These are phyloP conservation scores for Pheucticus melanocephalus DNA, from an alignment of 2,113 vertebrate species.

Conservation along the genomic window DNA sequence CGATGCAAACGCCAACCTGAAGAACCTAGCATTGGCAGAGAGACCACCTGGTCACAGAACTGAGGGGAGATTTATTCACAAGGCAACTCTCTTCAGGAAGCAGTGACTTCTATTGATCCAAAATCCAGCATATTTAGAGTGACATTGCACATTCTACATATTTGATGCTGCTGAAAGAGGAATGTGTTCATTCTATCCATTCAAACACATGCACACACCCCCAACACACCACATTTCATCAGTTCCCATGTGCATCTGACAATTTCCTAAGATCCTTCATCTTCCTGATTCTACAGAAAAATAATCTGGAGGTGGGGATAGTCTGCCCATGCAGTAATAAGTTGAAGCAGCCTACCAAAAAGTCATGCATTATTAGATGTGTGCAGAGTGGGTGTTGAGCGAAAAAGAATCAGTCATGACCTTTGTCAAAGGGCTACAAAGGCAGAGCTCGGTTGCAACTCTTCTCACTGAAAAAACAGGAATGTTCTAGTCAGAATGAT, in stretches of 20 bases:
- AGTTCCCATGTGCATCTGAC: neutral
- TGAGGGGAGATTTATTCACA: neutral
- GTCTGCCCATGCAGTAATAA: neutral
- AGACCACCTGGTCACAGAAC: neutral
- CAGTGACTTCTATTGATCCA: neutral
- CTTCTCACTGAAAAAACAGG: neutral
- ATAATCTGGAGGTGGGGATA: neutral
- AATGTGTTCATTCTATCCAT: neutral
- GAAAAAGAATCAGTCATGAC: neutral
- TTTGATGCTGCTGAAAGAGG: neutral
- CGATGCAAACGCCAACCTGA: neutral
- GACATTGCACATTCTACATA: neutral
- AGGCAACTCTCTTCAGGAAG: neutral
- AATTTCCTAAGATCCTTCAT: neutral
- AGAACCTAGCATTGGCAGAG: neutral
- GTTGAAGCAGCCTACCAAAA: neutral
- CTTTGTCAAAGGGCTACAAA: neutral
- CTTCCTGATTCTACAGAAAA: neutral
- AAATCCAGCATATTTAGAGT: neutral
- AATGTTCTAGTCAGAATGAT: neutral
- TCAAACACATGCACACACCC: neutral
- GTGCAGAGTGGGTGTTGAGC: neutral
- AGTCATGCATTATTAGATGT: neutral
- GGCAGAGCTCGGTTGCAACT: neutral
- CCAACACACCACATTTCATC: neutral